Conservation (phyloP, 2,888 invertebrate genomes). For the Oegoconia quadripuncta region DNA sequence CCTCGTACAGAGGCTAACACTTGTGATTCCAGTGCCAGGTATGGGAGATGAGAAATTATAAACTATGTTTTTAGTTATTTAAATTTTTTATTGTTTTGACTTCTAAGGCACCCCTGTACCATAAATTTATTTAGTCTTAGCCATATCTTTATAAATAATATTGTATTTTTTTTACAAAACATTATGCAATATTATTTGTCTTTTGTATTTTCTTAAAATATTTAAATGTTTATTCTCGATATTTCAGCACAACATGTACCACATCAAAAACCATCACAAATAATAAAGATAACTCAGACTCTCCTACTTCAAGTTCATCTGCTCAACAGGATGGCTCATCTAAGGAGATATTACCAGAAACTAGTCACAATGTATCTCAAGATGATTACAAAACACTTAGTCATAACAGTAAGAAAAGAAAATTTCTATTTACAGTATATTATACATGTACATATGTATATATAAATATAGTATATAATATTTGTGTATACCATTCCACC, state of each 20-base stretch:
- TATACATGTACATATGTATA: background rate
- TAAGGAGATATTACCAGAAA: slow-evolving; percentile 43
- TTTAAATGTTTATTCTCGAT: background rate
- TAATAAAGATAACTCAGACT: slow-evolving; percentile 35
- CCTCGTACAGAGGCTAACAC: slow-evolving; percentile 78
- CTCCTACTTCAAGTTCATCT: slow-evolving; percentile 40
- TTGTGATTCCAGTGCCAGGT: slow-evolving; percentile 64
- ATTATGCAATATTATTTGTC: background rate
- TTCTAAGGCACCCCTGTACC: no score
- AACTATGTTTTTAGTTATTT: no score
- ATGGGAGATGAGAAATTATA: slow-evolving; percentile 11
- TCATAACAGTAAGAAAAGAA: slow-evolving; percentile 55
- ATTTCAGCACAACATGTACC: slow-evolving; percentile 53
- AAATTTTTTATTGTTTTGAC: no score
- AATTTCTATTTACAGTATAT: background rate
- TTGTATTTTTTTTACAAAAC: no score
- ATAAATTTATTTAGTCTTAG: no score
- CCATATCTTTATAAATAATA: no score
- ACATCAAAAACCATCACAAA: slow-evolving; percentile 44
- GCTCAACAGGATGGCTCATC: slow-evolving; percentile 38
- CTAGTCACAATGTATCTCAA: slow-evolving; percentile 67
- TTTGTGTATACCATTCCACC: no score
- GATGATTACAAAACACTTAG: slow-evolving; percentile 53
- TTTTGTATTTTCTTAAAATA: background rate
- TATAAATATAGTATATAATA: no score